Conservation (phyloP, 1,140 invertebrate genomes). For the Calosoma granatense region DNA sequence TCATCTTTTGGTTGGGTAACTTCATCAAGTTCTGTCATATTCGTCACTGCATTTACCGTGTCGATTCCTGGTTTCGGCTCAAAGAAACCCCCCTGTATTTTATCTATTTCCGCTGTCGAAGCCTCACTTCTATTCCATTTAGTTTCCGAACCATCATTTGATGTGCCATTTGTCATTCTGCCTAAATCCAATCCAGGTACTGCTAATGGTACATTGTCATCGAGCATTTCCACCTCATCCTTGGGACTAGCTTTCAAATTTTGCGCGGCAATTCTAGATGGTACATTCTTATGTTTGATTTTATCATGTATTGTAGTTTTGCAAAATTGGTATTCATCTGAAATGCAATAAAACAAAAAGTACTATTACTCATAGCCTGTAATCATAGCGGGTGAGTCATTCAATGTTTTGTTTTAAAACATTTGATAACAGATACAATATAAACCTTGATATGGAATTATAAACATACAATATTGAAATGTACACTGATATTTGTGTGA, state of each 20-base stretch:
- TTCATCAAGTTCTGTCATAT: too few relatives aligned
- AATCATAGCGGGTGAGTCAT: too few relatives aligned
- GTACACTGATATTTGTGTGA: too few relatives aligned
- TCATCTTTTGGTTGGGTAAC: too few relatives aligned
- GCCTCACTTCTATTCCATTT: not conserved
- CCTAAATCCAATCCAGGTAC: not conserved
- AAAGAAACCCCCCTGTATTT: not conserved
- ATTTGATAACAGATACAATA: too few relatives aligned
- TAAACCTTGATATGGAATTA: too few relatives aligned
- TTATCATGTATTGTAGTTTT: not conserved
- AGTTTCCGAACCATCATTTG: not conserved
- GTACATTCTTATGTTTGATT: not conserved
- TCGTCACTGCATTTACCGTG: too few relatives aligned
- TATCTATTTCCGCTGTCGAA: conserved; percentile 4
- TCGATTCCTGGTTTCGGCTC: too few relatives aligned
- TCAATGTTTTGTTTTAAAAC: too few relatives aligned
- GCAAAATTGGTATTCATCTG: conserved; percentile 2
- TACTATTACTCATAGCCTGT: not conserved
- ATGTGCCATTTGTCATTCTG: not conserved
- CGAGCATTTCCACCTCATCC: not conserved
- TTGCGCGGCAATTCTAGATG: too few relatives aligned
- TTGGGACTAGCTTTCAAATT: not conserved
- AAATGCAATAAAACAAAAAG: not conserved
- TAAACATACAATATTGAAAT: too few relatives aligned
- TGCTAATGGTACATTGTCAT: not conserved